phyloP scores from a whole-genome alignment of 2,888 invertebrate genomes.

The Aricia artaxerxes region DNA sequence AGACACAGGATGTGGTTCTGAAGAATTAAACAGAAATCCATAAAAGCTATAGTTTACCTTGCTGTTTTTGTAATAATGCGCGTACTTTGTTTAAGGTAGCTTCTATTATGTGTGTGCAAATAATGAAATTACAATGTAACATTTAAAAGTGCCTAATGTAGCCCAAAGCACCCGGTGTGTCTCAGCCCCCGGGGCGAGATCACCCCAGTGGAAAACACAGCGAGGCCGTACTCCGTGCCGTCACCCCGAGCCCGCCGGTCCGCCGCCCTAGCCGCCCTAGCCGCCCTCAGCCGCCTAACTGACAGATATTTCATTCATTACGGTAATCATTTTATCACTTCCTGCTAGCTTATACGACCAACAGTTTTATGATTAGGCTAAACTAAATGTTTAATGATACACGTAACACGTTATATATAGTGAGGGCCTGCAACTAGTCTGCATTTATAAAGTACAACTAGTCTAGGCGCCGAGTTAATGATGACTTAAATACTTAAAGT shows the following conservation, averaged over 20 bases:
- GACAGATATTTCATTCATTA: slow-evolving; percentile 5
- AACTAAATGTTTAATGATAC: neutral
- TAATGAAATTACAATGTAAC: too few species aligned
- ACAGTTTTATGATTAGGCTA: neutral
- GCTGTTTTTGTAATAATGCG: too few species aligned
- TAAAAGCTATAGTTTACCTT: too few species aligned
- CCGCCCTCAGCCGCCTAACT: neutral
- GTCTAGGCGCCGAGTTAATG: neutral
- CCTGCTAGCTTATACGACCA: neutral
- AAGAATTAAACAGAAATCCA: too few species aligned
- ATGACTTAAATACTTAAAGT: neutral
- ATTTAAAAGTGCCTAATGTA: neutral
- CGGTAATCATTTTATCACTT: slow-evolving; percentile 3
- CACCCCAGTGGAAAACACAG: neutral
- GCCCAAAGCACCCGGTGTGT: neutral
- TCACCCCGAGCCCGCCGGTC: slow-evolving; percentile 9
- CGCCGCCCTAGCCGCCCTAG: neutral
- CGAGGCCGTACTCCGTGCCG: neutral
- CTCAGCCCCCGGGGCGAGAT: neutral
- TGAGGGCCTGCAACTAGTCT: too few species aligned
- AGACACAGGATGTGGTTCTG: too few species aligned
- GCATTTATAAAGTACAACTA: too few species aligned
- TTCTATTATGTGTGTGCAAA: neutral
- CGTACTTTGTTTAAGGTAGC: neutral
- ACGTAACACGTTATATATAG: too few species aligned